Evolutionary conservation across 1,140 invertebrate genomes (phyloP).

Genomic region (Sinonovacula constricta): DNA sequence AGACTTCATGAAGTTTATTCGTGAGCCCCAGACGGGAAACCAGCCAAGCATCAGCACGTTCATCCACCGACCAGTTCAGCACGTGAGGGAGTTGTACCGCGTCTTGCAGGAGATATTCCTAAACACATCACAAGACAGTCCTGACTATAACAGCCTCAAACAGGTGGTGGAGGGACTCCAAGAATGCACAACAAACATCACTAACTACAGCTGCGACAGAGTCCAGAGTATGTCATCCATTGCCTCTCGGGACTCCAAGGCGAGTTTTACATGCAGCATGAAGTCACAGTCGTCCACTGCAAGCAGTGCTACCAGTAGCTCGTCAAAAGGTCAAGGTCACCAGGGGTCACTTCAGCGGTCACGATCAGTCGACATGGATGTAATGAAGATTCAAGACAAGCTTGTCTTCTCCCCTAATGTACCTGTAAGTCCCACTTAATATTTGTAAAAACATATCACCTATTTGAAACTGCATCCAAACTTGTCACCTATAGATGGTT

Average conservation of each 20-base stretch:
- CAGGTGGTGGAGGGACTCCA: constrained; percentile 69
- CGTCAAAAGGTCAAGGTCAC: constrained; percentile 32
- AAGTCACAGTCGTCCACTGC: constrained; percentile 53
- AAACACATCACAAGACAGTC: constrained; percentile 58
- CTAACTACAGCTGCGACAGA: constrained; percentile 69
- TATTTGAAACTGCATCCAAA: no score
- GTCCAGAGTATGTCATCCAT: constrained; percentile 68
- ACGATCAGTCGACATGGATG: constrained; percentile 64
- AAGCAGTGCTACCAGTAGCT: constrained; percentile 38
- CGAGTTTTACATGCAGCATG: constrained; percentile 55
- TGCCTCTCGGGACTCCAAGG: constrained; percentile 55
- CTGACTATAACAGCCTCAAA: constrained; percentile 67
- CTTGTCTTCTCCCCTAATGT: constrained; percentile 69
- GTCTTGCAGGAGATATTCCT: constrained; percentile 67
- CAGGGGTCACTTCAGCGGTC: constrained; percentile 49
- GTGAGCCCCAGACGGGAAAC: constrained; percentile 57
- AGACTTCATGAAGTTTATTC: constrained; percentile 71
- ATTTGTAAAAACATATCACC: background rate
- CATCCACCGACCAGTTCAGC: constrained; percentile 70
- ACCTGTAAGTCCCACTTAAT: constrained; percentile 58
- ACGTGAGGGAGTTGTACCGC: constrained; percentile 69
- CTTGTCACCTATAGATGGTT: no score
- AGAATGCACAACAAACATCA: constrained; percentile 67
- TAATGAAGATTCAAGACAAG: constrained; percentile 69
- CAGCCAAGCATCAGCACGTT: constrained; percentile 72